Base-by-base conservation (phyloP, 23 tunicate genomes). In the Ascidia mentula region DNA sequence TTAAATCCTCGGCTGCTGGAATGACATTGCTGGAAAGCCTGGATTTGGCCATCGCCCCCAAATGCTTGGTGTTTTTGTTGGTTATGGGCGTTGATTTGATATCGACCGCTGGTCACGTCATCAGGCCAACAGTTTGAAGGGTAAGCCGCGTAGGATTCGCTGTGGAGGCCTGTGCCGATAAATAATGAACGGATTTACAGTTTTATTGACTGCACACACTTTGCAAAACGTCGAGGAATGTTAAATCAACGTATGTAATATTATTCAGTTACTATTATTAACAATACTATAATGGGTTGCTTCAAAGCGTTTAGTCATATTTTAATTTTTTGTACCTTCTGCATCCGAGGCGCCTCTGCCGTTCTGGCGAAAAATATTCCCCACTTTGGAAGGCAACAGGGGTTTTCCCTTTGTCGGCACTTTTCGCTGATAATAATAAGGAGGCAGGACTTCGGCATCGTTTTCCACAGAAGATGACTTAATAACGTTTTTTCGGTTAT, bases 391-490 rank as follows among this genome's bases (percentile, higher is more conserved):
- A 26, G 65, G 22, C 65, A 53, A 28, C 22, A 53, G 65, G 65
- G 65, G 65, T 53, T 53, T 53, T 5, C 65, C 65, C 65, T 53
- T 53, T 6, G 65, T 28, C 65, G 65, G 22, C 2, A n/a, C 32
- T 28, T 34, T 33, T 5, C 45, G 37, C 37, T 40, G 80, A 37
- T 77, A 77, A 77, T 77, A 77, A 45, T 77, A 77, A 3, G 80
- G 80, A 24, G 80, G 80, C 13, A 77, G 37, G 12, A 77, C 45
- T 26, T 53, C 65, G 65, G 65, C 65, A 9, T 9, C 24, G 65
- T 53, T 53, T 28, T 53, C 65, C 22, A 53, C 24, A 20, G 65
- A 6, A 26, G 65, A 53, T 3, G 37, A n/a, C 38, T 46, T 40
- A 38, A 6, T 34, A 1, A 69, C 18, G 32, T 39, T 45, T 30